Percentiles rank a stretch among this genome's conserved stretches.
These are phyloP conservation scores for Carlito syrichta DNA, from an alignment of 2,113 vertebrate genomes.

Conservation along the genomic window DNA sequence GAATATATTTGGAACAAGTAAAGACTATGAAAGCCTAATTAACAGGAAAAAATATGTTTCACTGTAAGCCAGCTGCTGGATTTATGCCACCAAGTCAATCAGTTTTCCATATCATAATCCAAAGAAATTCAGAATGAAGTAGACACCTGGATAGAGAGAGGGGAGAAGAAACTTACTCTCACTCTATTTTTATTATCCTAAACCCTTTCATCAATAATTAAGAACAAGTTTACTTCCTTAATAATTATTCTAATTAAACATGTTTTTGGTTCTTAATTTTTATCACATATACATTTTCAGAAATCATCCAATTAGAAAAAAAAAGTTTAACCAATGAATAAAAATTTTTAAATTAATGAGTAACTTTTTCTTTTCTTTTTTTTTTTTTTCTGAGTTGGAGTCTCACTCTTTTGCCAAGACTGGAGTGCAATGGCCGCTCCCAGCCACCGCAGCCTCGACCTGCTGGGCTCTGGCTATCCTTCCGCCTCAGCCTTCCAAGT, in stretches of 20 bases:
- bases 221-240: neutral
- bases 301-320: neutral
- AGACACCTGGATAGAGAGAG: too few relatives aligned
- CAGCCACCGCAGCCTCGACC: too few relatives aligned
- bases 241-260: neutral
- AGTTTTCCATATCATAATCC: neutral
- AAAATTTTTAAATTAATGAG: neutral
- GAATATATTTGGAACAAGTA: neutral
- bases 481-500: too few relatives aligned
- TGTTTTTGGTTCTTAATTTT: neutral
- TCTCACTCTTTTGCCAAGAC: too few relatives aligned
- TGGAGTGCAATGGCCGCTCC: too few relatives aligned
- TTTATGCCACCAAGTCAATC: neutral
- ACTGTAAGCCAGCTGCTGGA: neutral
- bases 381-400: too few relatives aligned
- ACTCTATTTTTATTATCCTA: neutral
- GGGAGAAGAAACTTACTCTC: neutral
- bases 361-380: too few relatives aligned
- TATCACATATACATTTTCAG: neutral
- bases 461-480: too few relatives aligned
- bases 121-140: neutral
- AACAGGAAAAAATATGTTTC: neutral
- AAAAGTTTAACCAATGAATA: neutral
- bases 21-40: neutral
- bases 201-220: neutral